phyloP scores from a whole-genome alignment of 2,888 invertebrate genomes.

The Boloria euphrosyne region DNA sequence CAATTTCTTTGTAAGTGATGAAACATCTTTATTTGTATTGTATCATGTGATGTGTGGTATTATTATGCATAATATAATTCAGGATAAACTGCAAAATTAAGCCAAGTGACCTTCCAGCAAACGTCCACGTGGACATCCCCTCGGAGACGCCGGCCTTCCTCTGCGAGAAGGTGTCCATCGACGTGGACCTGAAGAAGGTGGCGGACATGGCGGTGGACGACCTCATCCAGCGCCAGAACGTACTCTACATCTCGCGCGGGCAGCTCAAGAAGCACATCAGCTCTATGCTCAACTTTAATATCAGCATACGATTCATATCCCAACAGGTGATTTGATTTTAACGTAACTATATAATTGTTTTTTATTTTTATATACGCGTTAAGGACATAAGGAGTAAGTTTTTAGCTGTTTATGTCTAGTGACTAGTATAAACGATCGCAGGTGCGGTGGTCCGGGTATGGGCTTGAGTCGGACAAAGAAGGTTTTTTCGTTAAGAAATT shows the following conservation, averaged over 20 bases:
- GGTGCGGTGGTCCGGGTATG: background rate
- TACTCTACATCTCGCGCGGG: slow-evolving; percentile 92
- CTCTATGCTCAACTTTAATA: slow-evolving; percentile 94
- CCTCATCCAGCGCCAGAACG: slow-evolving; percentile 90
- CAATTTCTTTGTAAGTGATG: too few relatives aligned
- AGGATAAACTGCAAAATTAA: background rate
- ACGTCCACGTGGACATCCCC: slow-evolving; percentile 76
- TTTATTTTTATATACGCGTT: background rate
- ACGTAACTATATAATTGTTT: background rate
- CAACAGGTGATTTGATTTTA: slow-evolving; percentile 86
- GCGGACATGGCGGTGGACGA: slow-evolving; percentile 94
- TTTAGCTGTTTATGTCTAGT: background rate
- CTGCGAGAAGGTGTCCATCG: slow-evolving; percentile 94
- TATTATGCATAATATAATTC: too few relatives aligned
- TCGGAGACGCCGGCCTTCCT: slow-evolving; percentile 93
- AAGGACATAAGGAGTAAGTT: background rate
- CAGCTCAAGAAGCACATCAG: slow-evolving; percentile 95
- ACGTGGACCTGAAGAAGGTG: slow-evolving; percentile 94
- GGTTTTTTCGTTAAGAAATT: too few relatives aligned
- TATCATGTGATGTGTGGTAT: too few relatives aligned
- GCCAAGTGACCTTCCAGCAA: slow-evolving; percentile 36
- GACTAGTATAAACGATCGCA: too few relatives aligned
- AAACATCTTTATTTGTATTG: too few relatives aligned
- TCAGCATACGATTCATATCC: slow-evolving; percentile 94
- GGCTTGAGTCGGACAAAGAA: background rate